Base-by-base conservation (phyloP, 2,888 invertebrate species). In the Meandrusa payeni region DNA sequence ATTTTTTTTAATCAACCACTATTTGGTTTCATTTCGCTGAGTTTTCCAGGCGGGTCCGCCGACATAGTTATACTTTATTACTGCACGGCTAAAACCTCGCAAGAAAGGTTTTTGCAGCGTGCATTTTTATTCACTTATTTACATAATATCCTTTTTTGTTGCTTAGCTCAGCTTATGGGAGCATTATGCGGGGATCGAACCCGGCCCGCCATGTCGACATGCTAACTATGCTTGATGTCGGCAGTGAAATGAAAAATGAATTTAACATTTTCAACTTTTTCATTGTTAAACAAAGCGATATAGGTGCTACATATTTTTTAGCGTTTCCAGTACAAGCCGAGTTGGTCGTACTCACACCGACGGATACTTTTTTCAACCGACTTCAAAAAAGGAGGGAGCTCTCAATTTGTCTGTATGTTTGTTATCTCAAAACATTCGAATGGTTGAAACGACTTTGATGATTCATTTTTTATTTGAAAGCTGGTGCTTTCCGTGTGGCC, bases 121-220 rank as follows among this genome's bases (percentile, higher is more conserved):
- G 66, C 70, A 68, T 69, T 75, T 67, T 72, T 71, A 70, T 65
- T 59, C 61, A 61, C 55, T 56, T 55, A 64, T 62, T 79, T 69
- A 68, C 72, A 74, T 76, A 73, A 69, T 61, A 55, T 55, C 49
- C 46, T 53, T 57, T 68, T 69, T 65, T 64, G 55, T 51, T 36
- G 39, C 33, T 29, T 34, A 23, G 9, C 5, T 41, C 31, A 28
- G 28, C 24, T 36, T 17, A 32, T 23, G 32, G 22, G 27, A 34
- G 15, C 27, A 41, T 33, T 28, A 33, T 28, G 41, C 27, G 27
- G 20, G 19, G 28, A 27, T 41, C 41, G 34, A 27, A 41, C 17
- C 20, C 19, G 32, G 33, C 17, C 20, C 19, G 32, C 26, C 26
- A 27, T 27, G 41, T 28, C 28, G 22, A 15, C 27, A 28, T 27